phyloP scores from a whole-genome alignment of 2,888 invertebrate species.

The Synanthedon tipuliformis region DNA sequence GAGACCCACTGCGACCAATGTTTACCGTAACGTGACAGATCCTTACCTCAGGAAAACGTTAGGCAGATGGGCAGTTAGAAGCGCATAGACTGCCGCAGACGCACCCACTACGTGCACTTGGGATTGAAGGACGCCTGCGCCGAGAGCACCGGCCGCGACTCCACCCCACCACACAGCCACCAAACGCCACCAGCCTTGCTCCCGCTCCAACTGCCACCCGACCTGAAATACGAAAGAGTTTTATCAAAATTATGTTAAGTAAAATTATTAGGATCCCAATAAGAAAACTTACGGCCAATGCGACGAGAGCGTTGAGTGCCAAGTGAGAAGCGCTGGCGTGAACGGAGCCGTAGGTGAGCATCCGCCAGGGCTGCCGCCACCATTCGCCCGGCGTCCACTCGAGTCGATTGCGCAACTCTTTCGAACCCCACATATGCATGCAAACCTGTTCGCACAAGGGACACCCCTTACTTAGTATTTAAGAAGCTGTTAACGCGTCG shows the following conservation, averaged over 20 bases:
- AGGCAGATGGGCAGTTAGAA: conserved; percentile 87
- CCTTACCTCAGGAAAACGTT: conserved; percentile 76
- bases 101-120: conserved; percentile 85
- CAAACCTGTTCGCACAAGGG: conserved; percentile 19
- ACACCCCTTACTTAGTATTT: neutral
- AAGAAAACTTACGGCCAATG: conserved; percentile 32
- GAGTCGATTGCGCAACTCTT: conserved; percentile 21
- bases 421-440: conserved; percentile 30
- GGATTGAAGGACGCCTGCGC: conserved; percentile 80
- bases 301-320: conserved; percentile 74
- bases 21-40: neutral
- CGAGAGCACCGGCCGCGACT: conserved; percentile 80
- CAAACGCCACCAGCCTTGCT: conserved; percentile 81
- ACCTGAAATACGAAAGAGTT: conserved; percentile 28
- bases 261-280: no score
- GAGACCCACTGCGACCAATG: no score
- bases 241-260: no score
- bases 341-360: conserved; percentile 81
- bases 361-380: conserved; percentile 81
- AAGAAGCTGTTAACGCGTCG: neutral
- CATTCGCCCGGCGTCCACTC: conserved; percentile 55
- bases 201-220: conserved; percentile 71
- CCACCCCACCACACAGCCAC: conserved; percentile 80
- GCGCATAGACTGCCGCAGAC: conserved; percentile 90
- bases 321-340: conserved; percentile 84